Evolutionary conservation across 23 tunicate species (phyloP).

Genomic region (Halocynthia roretzi): DNA sequence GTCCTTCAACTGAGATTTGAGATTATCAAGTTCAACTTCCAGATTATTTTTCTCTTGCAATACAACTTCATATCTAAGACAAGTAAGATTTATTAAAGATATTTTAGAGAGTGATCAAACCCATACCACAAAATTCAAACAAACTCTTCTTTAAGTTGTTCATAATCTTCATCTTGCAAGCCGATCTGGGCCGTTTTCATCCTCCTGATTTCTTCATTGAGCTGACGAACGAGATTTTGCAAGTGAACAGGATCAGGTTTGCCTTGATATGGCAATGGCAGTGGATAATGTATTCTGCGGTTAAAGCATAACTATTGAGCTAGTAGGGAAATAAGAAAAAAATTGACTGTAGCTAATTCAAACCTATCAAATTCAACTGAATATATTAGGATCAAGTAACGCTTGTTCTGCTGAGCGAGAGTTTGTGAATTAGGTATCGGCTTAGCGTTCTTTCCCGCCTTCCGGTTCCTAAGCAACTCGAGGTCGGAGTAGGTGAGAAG

Average conservation of each 20-base stretch:
- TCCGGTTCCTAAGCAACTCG: slow-evolving; percentile 66
- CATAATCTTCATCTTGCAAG: slow-evolving; percentile 45
- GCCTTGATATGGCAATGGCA: slow-evolving; percentile 81
- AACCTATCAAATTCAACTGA: slow-evolving; percentile 96
- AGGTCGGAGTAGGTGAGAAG: slow-evolving; percentile 75
- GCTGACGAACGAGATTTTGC: slow-evolving; percentile 70
- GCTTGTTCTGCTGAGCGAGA: slow-evolving; percentile 64
- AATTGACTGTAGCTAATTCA: not conserved
- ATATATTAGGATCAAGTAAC: slow-evolving; percentile 83
- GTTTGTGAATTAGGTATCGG: slow-evolving; percentile 12
- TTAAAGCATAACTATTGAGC: not conserved
- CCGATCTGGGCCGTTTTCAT: slow-evolving; percentile 30
- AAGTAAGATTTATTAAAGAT: not conserved
- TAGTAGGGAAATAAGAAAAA: not conserved
- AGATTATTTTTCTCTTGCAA: slow-evolving; percentile 56
- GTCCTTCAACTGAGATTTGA: slow-evolving; percentile 54
- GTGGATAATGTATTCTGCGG: slow-evolving; percentile 83
- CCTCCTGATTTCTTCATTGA: slow-evolving; percentile 71
- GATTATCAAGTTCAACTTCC: slow-evolving; percentile 31
- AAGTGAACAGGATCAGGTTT: slow-evolving; percentile 86
- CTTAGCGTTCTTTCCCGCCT: slow-evolving; percentile 41
- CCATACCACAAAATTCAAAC: not conserved
- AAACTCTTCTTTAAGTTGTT: slow-evolving; percentile 64
- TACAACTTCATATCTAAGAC: slow-evolving; percentile 41
- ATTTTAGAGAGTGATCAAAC: not conserved